A percentile compares a stretch with the other conserved stretches of the same genome.
Conservation (phyloP, 2,888 invertebrate species). For the Ochlodes sylvanus region DNA sequence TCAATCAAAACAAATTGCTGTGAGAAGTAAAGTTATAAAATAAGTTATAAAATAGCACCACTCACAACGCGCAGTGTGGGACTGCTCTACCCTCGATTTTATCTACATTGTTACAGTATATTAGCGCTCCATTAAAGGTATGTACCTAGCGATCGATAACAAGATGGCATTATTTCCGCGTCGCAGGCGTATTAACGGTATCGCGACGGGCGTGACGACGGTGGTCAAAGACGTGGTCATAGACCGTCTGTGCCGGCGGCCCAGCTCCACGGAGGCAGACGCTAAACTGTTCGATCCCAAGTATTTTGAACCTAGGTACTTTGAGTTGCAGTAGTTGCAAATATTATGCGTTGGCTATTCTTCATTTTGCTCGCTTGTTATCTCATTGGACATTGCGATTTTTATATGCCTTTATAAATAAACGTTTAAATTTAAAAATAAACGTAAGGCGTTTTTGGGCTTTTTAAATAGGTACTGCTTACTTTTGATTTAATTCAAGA, state of each 20-base stretch:
- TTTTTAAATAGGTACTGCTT: too few species aligned
- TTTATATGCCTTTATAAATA: not conserved
- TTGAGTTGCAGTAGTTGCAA: slow-evolving; percentile 78
- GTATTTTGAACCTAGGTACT: slow-evolving; percentile 88
- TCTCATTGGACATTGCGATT: slow-evolving; percentile 26
- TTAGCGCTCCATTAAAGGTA: too few species aligned
- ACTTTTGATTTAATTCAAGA: too few species aligned
- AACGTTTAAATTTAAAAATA: too few species aligned
- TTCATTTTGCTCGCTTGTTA: slow-evolving; percentile 47
- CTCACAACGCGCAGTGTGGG: too few species aligned
- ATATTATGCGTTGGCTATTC: slow-evolving; percentile 46
- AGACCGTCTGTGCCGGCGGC: slow-evolving; percentile 83
- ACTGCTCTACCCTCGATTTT: too few species aligned
- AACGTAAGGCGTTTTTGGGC: not conserved
- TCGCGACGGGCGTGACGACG: slow-evolving; percentile 88
- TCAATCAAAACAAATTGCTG: too few species aligned
- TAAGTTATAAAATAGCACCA: too few species aligned
- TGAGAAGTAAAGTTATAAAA: too few species aligned
- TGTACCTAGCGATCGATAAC: not conserved
- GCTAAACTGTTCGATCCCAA: slow-evolving; percentile 85
- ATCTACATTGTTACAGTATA: too few species aligned
- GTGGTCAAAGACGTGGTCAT: slow-evolving; percentile 89
- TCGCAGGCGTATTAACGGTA: slow-evolving; percentile 88
- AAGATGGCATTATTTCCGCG: slow-evolving; percentile 8
- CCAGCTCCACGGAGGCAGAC: slow-evolving; percentile 67